phyloP scores from a whole-genome alignment of 35 echinoderm and acorn worm genomes.

The Lytechinus variegatus region DNA sequence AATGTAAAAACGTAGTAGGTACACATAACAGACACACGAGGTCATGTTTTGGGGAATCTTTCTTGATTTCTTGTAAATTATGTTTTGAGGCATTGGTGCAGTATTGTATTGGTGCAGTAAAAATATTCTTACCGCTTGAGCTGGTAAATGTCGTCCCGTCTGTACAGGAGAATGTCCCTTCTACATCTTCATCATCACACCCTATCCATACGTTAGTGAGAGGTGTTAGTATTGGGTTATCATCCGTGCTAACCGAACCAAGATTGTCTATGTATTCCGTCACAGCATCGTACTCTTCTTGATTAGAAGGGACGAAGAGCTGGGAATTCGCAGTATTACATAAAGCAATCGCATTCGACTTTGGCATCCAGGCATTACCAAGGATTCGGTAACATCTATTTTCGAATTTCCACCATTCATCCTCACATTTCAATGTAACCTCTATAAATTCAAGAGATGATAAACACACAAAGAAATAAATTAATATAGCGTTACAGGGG shows the following conservation, averaged over 20 bases:
- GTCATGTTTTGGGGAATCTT: too few species aligned
- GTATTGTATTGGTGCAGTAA: too few species aligned
- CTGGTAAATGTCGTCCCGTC: neutral
- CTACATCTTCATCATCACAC: neutral
- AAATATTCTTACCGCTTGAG: neutral
- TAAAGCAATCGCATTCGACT: neutral
- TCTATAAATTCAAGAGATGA: neutral
- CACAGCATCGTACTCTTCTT: neutral
- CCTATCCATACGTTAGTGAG: neutral
- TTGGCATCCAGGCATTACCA: neutral
- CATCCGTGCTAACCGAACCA: neutral
- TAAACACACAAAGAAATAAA: too few species aligned
- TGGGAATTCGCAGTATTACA: neutral
- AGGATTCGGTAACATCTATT: neutral
- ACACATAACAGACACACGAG: too few species aligned
- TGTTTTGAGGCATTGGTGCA: too few species aligned
- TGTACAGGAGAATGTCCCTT: neutral
- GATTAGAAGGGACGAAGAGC: neutral
- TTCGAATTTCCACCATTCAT: neutral
- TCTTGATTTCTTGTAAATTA: too few species aligned
- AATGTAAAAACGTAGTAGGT: too few species aligned
- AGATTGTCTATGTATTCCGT: neutral
- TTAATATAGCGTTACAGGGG: too few species aligned
- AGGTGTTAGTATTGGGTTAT: neutral
- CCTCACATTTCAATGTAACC: neutral